Conservation (phyloP, 2,888 invertebrate species). For the Xanthorhoe spadicearia region DNA sequence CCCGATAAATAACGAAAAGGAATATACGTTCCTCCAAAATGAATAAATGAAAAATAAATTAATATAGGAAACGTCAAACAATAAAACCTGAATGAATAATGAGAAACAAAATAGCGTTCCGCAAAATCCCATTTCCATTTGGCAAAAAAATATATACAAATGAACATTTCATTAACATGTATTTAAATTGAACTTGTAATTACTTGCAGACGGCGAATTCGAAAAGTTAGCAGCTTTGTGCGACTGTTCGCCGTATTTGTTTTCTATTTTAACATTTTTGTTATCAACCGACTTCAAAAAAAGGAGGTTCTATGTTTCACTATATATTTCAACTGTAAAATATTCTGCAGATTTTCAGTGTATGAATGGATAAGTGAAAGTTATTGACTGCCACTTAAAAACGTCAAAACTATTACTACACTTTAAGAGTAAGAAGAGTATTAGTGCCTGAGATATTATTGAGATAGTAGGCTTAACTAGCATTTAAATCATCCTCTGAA, state of each 20-base stretch:
- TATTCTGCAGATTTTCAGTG: too few species aligned
- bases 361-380: too few species aligned
- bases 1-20: not conserved
- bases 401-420: too few species aligned
- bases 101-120: constrained; percentile 28
- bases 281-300: too few species aligned
- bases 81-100: constrained; percentile 28
- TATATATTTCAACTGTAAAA: too few species aligned
- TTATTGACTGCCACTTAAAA: too few species aligned
- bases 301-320: too few species aligned
- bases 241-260: constrained; percentile 59
- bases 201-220: constrained; percentile 63
- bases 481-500: too few species aligned
- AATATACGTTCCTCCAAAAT: not conserved
- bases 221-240: constrained; percentile 58
- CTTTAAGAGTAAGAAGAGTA: too few species aligned
- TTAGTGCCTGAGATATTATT: too few species aligned
- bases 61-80: constrained; percentile 23
- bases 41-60: constrained; percentile 6
- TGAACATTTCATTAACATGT: constrained; percentile 46
- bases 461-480: too few species aligned
- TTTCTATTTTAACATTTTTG: constrained; percentile 7
- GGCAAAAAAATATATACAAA: constrained; percentile 39
- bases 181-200: constrained; percentile 63
- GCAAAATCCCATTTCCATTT: constrained; percentile 34